Evolutionary conservation across 2,888 invertebrate genomes (phyloP).

Genomic region (Incurvaria masculella): DNA sequence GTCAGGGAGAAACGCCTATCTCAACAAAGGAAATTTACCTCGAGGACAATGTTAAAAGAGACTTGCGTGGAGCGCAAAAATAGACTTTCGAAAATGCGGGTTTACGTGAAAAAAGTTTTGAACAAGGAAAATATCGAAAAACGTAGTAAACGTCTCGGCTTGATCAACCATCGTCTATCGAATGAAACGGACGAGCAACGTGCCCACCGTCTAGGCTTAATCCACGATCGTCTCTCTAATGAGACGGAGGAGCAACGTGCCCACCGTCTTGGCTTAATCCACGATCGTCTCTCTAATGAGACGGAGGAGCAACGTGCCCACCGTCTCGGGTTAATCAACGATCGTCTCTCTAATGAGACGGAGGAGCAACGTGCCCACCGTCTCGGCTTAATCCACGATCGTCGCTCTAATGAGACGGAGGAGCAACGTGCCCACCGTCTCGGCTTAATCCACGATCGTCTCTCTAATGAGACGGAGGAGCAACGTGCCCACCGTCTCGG

Average conservation of each 20-base stretch:
- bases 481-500: not conserved
- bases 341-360: not conserved
- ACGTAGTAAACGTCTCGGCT: not conserved
- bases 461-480: not conserved
- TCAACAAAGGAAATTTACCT: no score
- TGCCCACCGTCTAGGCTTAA: slow-evolving; percentile 4
- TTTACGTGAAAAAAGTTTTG: no score
- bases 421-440: not conserved
- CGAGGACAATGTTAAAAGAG: no score
- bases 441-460: not conserved
- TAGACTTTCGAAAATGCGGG: no score
- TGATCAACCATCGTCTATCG: slow-evolving; percentile 2
- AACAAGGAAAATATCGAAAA: no score
- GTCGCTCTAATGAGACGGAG: not conserved
- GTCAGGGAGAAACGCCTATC: no score
- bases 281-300: slow-evolving; percentile 5
- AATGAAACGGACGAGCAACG: slow-evolving; percentile 5
- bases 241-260: slow-evolving; percentile 5
- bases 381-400: not conserved
- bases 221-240: slow-evolving; percentile 5
- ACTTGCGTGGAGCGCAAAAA: no score
- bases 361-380: not conserved
- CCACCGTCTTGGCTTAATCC: slow-evolving; percentile 5
- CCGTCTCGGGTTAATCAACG: not conserved
- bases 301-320: no score